Conservation (phyloP, 2,113 vertebrate species). For the Andinoacara biseriatus region DNA sequence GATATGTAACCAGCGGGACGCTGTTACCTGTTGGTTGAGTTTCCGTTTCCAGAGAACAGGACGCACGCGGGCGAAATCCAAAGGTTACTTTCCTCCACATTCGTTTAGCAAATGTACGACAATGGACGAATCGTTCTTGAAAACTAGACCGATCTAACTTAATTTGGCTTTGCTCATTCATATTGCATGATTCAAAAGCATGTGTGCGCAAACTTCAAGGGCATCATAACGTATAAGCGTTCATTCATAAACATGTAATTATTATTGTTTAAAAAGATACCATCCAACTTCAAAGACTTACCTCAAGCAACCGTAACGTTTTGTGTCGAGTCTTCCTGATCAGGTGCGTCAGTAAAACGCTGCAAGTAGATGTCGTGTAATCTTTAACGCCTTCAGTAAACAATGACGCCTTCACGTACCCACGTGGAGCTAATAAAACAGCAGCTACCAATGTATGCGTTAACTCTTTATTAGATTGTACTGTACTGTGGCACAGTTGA, state of each 20-base stretch:
- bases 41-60: conserved; percentile 30
- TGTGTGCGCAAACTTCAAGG: not conserved
- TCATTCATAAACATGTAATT: not conserved
- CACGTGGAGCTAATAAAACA: not conserved
- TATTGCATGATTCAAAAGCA: not conserved
- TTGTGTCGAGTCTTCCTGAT: conserved; percentile 24
- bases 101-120: no score
- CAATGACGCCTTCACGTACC: not conserved
- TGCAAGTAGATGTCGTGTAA: not conserved
- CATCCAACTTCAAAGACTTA: not conserved
- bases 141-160: not conserved
- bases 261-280: not conserved
- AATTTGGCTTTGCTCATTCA: not conserved
- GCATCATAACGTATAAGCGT: not conserved
- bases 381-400: not conserved
- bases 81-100: not conserved
- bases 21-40: conserved; percentile 14
- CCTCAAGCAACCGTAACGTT: not conserved
- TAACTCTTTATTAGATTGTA: not conserved
- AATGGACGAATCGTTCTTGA: not conserved
- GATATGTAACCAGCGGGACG: not conserved
- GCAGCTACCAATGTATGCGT: not conserved
- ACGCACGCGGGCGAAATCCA: not conserved
- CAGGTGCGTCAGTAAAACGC: conserved; percentile 7
- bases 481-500: accelerated